phyloP scores from a whole-genome alignment of 2,888 invertebrate genomes.

The Eupithecia insigniata region DNA sequence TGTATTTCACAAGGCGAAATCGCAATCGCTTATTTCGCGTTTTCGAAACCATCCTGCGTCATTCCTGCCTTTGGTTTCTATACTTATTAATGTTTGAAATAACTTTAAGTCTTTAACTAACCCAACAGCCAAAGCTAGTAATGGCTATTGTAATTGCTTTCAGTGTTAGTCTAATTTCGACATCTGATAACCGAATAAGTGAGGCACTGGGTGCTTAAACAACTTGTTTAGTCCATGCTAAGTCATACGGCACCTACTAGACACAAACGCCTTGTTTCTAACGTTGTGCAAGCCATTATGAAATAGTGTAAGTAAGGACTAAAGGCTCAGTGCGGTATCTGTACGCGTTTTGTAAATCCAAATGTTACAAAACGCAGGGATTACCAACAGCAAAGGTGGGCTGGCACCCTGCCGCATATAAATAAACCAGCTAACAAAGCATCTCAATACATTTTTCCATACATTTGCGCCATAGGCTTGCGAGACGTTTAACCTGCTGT shows the following conservation, averaged over 20 bases:
- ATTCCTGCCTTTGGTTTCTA: conserved; percentile 61
- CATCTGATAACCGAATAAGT: conserved; percentile 24
- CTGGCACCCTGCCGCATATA: conserved; percentile 59
- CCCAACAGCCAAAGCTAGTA: conserved; percentile 26
- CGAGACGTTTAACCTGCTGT: conserved; percentile 59
- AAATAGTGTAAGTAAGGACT: conserved; percentile 76
- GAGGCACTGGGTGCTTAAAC: conserved; percentile 18
- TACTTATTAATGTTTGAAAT: conserved; percentile 32
- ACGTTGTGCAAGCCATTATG: conserved; percentile 74
- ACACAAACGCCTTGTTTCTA: conserved; percentile 66
- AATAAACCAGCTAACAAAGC: conserved; percentile 58
- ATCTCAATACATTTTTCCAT: conserved; percentile 67
- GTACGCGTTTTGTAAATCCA: conserved; percentile 68
- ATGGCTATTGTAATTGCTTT: conserved; percentile 28
- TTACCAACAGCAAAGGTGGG: conserved; percentile 55
- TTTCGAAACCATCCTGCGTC: conserved; percentile 82
- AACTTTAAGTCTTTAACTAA: conserved; percentile 29
- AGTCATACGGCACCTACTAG: conserved; percentile 51
- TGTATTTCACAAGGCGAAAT: conserved; percentile 80
- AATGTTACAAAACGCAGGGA: conserved; percentile 70
- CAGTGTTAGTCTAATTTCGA: conserved; percentile 28
- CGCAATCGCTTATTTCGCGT: conserved; percentile 82
- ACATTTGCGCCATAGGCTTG: conserved; percentile 64
- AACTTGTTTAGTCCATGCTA: conserved; percentile 25
- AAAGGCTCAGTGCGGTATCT: conserved; percentile 59